These are phyloP conservation scores for Rafetus swinhoei DNA, from an alignment of 2,113 vertebrate species.

Conservation along the genomic window DNA sequence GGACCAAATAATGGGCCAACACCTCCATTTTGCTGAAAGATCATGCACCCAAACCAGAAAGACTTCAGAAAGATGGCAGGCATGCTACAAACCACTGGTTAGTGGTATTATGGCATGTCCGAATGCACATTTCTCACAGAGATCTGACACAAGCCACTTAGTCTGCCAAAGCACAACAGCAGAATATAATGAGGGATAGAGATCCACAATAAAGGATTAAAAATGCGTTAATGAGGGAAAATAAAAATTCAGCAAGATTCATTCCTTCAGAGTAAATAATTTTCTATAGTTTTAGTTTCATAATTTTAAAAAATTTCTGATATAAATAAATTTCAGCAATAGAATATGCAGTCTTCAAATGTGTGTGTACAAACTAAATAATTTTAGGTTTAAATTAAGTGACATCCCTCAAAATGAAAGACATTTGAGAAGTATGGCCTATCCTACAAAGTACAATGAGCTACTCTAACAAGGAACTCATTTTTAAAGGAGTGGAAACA, in stretches of 20 bases:
- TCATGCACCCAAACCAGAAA: background rate
- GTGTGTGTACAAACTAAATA: background rate
- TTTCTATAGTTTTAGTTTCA: background rate
- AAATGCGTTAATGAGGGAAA: background rate
- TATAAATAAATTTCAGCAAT: background rate
- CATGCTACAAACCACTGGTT: background rate
- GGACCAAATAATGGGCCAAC: background rate
- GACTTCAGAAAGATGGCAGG: background rate
- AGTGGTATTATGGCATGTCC: background rate
- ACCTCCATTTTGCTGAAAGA: background rate
- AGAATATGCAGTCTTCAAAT: background rate
- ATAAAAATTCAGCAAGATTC: background rate
- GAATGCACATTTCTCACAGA: background rate
- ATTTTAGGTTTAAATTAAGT: background rate
- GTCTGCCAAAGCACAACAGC: background rate
- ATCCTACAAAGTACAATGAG: background rate
- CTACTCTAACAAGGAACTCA: background rate
- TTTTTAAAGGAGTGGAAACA: background rate
- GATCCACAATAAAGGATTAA: background rate
- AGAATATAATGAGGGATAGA: background rate
- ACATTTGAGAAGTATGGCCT: background rate
- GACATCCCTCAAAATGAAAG: background rate
- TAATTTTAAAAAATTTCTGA: background rate
- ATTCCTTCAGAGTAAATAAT: background rate
- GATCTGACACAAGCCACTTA: background rate